phyloP scores from a whole-genome alignment of 2,113 vertebrate species.

The Oxygymnocypris stewartii region DNA sequence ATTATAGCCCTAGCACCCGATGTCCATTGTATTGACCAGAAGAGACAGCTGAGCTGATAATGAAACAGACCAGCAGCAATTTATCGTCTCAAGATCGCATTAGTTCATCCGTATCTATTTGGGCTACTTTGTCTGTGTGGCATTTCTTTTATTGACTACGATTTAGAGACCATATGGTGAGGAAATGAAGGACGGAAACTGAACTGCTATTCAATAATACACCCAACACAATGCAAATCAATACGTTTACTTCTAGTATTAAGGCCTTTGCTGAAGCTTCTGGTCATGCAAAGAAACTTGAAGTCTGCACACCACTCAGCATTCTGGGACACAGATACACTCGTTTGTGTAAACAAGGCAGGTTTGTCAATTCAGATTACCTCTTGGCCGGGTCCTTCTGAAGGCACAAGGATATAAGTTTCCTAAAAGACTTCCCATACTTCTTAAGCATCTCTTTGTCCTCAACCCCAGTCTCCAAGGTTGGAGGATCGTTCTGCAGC shows the following conservation, averaged over 20 bases:
- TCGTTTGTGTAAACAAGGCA: neutral
- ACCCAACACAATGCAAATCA: constrained; percentile 7
- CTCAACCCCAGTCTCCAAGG: constrained; percentile 92
- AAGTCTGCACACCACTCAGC: neutral
- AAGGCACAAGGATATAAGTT: constrained; percentile 96
- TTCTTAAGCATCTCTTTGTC: constrained; percentile 98
- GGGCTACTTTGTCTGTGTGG: neutral
- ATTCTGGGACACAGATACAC: neutral
- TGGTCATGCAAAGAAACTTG: neutral
- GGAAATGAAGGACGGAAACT: constrained; percentile 10
- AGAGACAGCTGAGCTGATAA: neutral
- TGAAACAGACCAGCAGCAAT: neutral
- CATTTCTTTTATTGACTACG: constrained; percentile 28
- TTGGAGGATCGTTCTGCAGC: constrained; percentile 95
- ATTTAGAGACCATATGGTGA: constrained; percentile 1
- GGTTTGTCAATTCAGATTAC: constrained; percentile 63
- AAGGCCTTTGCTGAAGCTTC: neutral
- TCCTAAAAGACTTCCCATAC: constrained; percentile 98
- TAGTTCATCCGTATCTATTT: constrained; percentile 37
- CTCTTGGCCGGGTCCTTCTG: constrained; percentile 99
- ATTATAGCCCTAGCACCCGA: neutral
- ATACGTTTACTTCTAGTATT: neutral
- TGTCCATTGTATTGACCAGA: constrained; percentile 7
- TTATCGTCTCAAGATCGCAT: neutral
- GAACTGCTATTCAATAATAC: constrained; percentile 13